phyloP scores from a whole-genome alignment of 92 coral and sea anemone genomes.

The Zoanthus solanderi region DNA sequence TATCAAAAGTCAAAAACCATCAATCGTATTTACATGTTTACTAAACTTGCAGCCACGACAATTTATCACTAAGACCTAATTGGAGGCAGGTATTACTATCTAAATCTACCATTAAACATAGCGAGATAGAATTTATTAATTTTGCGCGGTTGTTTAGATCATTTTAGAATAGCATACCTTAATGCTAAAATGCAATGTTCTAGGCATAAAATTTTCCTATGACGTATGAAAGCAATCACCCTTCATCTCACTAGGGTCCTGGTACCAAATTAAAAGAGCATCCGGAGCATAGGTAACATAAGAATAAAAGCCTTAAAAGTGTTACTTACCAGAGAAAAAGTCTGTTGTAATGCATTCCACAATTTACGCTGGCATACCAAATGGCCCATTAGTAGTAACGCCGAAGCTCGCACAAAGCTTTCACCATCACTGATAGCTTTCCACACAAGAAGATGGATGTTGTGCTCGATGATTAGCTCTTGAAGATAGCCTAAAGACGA shows the following conservation, averaged over 20 bases:
- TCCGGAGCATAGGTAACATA: neutral
- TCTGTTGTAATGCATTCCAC: constrained; percentile 65
- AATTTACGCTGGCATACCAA: constrained; percentile 60
- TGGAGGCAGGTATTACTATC: too few relatives aligned
- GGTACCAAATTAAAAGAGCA: neutral
- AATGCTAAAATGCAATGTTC: too few relatives aligned
- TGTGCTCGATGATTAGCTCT: constrained; percentile 51
- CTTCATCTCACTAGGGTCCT: neutral
- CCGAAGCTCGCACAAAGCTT: constrained; percentile 92
- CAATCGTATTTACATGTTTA: too few relatives aligned
- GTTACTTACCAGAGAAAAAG: constrained; percentile 62
- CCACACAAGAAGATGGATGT: constrained; percentile 73
- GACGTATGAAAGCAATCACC: too few relatives aligned
- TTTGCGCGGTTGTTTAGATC: too few relatives aligned
- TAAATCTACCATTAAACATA: too few relatives aligned
- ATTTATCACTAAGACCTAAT: too few relatives aligned
- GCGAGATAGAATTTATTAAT: too few relatives aligned
- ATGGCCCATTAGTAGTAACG: constrained; percentile 69
- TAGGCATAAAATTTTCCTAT: too few relatives aligned
- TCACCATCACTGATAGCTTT: constrained; percentile 79
- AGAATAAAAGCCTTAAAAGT: neutral
- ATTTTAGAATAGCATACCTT: too few relatives aligned
- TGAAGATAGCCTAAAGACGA: constrained; percentile 47
- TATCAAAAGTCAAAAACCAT: neutral
- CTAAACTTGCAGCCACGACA: too few relatives aligned